These are phyloP conservation scores for Malurus leucopterus DNA, from an alignment of 2,797 vertebrate species.

Conservation along the genomic window DNA sequence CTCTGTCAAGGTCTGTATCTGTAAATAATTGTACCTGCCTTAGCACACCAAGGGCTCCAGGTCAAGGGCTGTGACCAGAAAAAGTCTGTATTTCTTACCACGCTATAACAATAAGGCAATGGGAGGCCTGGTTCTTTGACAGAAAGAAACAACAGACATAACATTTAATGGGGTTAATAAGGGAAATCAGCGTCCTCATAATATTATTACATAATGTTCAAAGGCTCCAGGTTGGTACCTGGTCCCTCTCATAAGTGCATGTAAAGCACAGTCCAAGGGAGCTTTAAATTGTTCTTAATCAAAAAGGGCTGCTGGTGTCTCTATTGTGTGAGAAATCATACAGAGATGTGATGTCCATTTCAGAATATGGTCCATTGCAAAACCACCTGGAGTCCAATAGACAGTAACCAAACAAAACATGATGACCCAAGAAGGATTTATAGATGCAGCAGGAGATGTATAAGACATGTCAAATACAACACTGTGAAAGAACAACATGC, in stretches of 20 bases:
- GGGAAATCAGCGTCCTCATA: not conserved
- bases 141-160: not conserved
- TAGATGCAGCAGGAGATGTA: not conserved
- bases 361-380: not conserved
- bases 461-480: not conserved
- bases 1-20: not conserved
- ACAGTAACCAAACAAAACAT: not conserved
- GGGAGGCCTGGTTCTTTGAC: not conserved
- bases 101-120: not conserved
- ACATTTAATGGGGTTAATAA: not conserved
- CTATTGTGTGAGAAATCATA: not conserved
- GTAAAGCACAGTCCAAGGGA: not conserved
- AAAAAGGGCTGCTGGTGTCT: not conserved
- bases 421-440: not conserved
- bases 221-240: not conserved
- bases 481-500: not conserved
- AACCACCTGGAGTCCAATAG: not conserved
- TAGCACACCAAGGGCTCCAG: not conserved
- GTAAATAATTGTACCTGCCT: not conserved
- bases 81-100: not conserved
- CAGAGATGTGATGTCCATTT: fast-evolving
- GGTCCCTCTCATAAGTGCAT: not conserved
- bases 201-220: not conserved
- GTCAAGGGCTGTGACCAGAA: not conserved
- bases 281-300: not conserved